These are phyloP conservation scores for Thyatira batis DNA, from an alignment of 2,888 invertebrate species.

Conservation along the genomic window DNA sequence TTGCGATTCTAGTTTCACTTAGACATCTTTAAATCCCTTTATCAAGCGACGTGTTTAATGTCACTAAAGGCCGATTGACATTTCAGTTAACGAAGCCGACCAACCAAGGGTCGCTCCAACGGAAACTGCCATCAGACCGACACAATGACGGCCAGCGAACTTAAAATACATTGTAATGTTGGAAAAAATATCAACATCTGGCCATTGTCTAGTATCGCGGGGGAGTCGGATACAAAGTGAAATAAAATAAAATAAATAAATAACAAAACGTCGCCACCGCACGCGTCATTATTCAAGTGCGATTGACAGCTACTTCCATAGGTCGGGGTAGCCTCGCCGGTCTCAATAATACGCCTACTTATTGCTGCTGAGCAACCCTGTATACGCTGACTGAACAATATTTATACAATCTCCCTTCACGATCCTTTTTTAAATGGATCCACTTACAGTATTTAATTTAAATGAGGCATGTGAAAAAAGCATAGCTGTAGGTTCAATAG, in stretches of 20 bases:
- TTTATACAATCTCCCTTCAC: constrained; percentile 42
- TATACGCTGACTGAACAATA: constrained; percentile 9
- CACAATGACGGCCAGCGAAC: constrained; percentile 59
- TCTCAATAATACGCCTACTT: constrained; percentile 81
- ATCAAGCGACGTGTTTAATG: background rate
- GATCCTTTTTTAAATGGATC: background rate
- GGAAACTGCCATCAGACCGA: constrained; percentile 60
- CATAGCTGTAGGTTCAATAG: too few species aligned
- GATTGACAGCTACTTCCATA: constrained; percentile 80
- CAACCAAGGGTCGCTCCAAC: constrained; percentile 44
- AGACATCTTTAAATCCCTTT: too few species aligned
- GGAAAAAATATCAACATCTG: constrained; percentile 80
- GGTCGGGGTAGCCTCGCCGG: constrained; percentile 32
- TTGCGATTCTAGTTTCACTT: too few species aligned
- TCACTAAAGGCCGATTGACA: constrained; percentile 13
- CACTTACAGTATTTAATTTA: too few species aligned
- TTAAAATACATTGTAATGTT: constrained; percentile 75
- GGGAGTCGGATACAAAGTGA: constrained; percentile 54
- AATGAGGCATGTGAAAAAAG: too few species aligned
- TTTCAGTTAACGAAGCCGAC: constrained; percentile 26
- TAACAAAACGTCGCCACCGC: constrained; percentile 78
- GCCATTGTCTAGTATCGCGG: constrained; percentile 72
- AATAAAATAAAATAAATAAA: constrained; percentile 70
- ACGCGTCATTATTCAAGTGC: constrained; percentile 79
- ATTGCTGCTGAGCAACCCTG: constrained; percentile 53